Base-by-base conservation (phyloP, 2,888 invertebrate species). In the Drosophila siamana region DNA sequence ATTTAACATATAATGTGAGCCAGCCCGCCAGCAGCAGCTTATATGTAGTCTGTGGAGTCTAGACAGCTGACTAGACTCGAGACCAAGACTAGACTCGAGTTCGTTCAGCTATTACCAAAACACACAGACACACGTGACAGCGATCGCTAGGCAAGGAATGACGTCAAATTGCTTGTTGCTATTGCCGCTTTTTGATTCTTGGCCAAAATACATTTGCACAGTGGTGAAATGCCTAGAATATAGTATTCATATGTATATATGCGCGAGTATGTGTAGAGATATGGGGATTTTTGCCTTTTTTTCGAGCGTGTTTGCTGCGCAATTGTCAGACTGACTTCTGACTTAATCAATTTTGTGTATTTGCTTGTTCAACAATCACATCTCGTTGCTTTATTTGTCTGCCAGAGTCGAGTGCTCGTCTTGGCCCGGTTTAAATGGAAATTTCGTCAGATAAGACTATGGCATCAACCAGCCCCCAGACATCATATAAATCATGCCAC, bases 201-300 rank as follows among this genome's bases (percentile, higher is more conserved):
- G 56, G 82, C 85, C 76, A 82, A 84, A 63, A 68, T 13, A 57
- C 56, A 61, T 75, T 63, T 71, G 77, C 68, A 69, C 81, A 51
- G 66, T 85, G 82, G 79, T 87, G 61, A 85, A 87, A 82, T 85
- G 48, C 46, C 46, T 56, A 46, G 13, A 69, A 41, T 48, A 41
- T 48, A 36, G 11, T 51, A 38, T 57, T 26, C 9, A 41, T 40
- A 52, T 43, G 46, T 16, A 38, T 47, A n/a, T n/a, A n/a, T n/a
- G n/a, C n/a, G n/a, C n/a, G n/a, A n/a, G 11, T 51, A 28, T 57
- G 26, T 15, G 36, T 40, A 26, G 41, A 44, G 15, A 19, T 48
- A 15, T 36, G n/a, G 28, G 50, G 28, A 15, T 33, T 47, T 55
- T 55, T 73, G 51, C n/a, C 43, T 16, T 52, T 16, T 56, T 44